These are phyloP conservation scores for Thaumatotibia leucotreta DNA, from an alignment of 1,140 invertebrate species.

Conservation along the genomic window DNA sequence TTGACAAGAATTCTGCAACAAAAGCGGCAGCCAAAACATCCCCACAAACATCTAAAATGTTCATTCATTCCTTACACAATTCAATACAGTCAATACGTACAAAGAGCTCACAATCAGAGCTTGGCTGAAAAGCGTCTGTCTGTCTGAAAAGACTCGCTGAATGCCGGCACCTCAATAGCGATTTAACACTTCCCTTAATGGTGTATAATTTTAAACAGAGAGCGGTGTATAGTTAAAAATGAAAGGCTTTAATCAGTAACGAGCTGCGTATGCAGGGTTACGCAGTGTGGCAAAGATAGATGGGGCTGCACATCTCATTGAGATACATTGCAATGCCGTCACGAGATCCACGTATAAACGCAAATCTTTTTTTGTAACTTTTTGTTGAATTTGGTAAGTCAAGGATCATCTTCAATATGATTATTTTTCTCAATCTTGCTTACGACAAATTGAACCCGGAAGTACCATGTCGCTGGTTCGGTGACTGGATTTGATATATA, in stretches of 20 bases:
- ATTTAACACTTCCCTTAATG: background rate
- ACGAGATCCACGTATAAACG: too few species aligned
- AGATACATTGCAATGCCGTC: too few species aligned
- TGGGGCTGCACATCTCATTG: too few species aligned
- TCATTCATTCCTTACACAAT: background rate
- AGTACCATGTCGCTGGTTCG: too few species aligned
- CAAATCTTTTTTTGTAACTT: too few species aligned
- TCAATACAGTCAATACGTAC: background rate
- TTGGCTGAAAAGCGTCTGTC: background rate
- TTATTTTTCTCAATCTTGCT: too few species aligned
- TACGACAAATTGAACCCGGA: too few species aligned
- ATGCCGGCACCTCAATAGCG: background rate
- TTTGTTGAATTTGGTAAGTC: too few species aligned
- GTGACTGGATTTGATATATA: too few species aligned
- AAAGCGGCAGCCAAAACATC: background rate
- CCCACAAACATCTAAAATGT: background rate
- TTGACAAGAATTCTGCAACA: background rate
- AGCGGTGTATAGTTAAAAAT: background rate
- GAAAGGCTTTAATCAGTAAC: background rate
- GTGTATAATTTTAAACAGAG: background rate
- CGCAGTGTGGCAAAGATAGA: too few species aligned
- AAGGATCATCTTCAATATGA: too few species aligned
- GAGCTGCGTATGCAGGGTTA: background rate
- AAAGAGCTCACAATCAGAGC: background rate
- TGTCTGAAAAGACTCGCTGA: background rate